Evolutionary conservation across 2,888 invertebrate genomes (phyloP).

Genomic region (Meteorus cinctellus): DNA sequence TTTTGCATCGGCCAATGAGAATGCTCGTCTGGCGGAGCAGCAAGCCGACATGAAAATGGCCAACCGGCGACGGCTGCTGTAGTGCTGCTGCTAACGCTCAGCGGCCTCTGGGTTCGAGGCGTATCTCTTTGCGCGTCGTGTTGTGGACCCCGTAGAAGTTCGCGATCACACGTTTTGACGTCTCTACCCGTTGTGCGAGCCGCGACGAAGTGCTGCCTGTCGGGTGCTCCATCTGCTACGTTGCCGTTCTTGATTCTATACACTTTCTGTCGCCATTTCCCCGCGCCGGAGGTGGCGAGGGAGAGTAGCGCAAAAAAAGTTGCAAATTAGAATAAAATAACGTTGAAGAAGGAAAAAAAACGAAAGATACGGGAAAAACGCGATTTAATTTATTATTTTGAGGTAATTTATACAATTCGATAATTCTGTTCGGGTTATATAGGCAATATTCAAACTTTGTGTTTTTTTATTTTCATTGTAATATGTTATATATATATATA

Average conservation of each 20-base stretch:
- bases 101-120: constrained; percentile 74
- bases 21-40: constrained; percentile 59
- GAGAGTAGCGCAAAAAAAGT: constrained; percentile 18
- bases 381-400: constrained; percentile 42
- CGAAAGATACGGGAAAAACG: background rate
- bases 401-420: background rate
- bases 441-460: background rate
- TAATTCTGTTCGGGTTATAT: background rate
- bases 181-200: constrained; percentile 39
- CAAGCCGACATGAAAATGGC: constrained; percentile 69
- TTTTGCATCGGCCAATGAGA: constrained; percentile 67
- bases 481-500: background rate
- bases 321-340: constrained; percentile 39
- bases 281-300: constrained; percentile 58
- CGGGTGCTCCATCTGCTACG: constrained; percentile 78
- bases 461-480: background rate
- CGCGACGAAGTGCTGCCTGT: constrained; percentile 74
- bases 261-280: constrained; percentile 80
- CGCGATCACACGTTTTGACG: constrained; percentile 73
- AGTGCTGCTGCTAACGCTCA: constrained; percentile 31
- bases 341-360: background rate
- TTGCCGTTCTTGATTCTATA: constrained; percentile 38
- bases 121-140: constrained; percentile 87
- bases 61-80: constrained; percentile 55
- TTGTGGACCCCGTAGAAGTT: constrained; percentile 82